These are phyloP conservation scores for Peromyscus eremicus DNA, from an alignment of 2,797 vertebrate genomes.

Conservation along the genomic window DNA sequence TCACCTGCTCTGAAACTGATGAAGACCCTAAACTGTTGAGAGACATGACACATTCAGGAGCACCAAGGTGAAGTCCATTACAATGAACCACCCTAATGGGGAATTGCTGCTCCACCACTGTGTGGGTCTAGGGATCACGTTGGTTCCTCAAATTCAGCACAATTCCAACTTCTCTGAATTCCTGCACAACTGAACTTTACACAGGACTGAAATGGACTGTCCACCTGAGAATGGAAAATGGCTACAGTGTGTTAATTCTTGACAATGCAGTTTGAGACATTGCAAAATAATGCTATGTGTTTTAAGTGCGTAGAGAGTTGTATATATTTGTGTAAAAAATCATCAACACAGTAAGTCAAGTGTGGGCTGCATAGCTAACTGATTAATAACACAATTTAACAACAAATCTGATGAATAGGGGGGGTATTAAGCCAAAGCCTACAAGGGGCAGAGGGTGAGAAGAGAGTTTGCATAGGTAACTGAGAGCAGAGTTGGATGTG, in stretches of 20 bases:
- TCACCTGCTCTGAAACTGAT: constrained; percentile 27
- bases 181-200: constrained; percentile 43
- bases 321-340: background rate
- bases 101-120: background rate
- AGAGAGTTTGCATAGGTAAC: background rate
- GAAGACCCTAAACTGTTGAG: constrained; percentile 53
- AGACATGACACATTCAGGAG: background rate
- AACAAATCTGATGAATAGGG: background rate
- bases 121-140: background rate
- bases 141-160: constrained; percentile 70
- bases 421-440: background rate
- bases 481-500: background rate
- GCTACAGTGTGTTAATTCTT: constrained; percentile 61
- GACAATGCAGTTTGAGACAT: background rate
- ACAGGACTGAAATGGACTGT: constrained; percentile 26
- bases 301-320: background rate
- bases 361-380: background rate
- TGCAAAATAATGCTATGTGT: constrained; percentile 65
- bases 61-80: background rate
- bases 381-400: background rate
- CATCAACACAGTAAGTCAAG: background rate
- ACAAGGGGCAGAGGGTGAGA: background rate
- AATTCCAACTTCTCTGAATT: background rate
- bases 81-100: background rate
- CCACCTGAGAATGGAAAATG: constrained; percentile 40